phyloP scores from a whole-genome alignment of 2,113 vertebrate genomes.

The Gila orcuttii region DNA sequence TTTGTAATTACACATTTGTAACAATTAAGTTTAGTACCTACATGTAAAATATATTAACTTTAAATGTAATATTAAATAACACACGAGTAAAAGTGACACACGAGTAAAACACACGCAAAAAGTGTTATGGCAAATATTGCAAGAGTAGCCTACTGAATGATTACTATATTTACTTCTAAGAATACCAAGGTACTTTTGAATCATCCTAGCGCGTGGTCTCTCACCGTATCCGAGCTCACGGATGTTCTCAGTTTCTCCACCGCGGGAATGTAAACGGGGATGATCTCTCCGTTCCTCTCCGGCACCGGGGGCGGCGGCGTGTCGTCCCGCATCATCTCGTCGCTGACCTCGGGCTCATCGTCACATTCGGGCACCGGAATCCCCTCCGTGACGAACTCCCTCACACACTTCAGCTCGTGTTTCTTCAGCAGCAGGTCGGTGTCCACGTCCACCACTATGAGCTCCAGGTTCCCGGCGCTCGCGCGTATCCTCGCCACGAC shows the following conservation, averaged over 20 bases:
- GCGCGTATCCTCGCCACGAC: constrained; percentile 91
- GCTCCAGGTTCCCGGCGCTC: constrained; percentile 78
- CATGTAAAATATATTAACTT: neutral
- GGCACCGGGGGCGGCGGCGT: constrained; percentile 58
- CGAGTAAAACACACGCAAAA: no score
- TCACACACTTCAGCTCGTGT: constrained; percentile 76
- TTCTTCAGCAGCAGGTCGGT: constrained; percentile 83
- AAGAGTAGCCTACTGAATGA: neutral
- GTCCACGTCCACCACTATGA: constrained; percentile 86
- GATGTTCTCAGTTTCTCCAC: constrained; percentile 68
- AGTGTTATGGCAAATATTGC: no score
- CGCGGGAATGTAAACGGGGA: constrained; percentile 55
- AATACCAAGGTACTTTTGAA: neutral
- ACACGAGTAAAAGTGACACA: no score
- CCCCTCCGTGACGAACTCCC: constrained; percentile 75
- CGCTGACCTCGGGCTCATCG: constrained; percentile 50
- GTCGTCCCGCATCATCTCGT: constrained; percentile 38
- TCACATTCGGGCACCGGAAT: constrained; percentile 64
- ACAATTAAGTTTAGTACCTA: neutral
- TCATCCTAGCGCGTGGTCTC: constrained; percentile 41
- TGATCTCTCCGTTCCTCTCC: constrained; percentile 65
- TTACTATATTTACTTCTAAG: neutral
- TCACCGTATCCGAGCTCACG: constrained; percentile 53
- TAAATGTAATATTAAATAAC: neutral
- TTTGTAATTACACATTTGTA: neutral